phyloP scores from a whole-genome alignment of 37 sponge, comb jelly and placozoan species.

The Corticium candelabrum region DNA sequence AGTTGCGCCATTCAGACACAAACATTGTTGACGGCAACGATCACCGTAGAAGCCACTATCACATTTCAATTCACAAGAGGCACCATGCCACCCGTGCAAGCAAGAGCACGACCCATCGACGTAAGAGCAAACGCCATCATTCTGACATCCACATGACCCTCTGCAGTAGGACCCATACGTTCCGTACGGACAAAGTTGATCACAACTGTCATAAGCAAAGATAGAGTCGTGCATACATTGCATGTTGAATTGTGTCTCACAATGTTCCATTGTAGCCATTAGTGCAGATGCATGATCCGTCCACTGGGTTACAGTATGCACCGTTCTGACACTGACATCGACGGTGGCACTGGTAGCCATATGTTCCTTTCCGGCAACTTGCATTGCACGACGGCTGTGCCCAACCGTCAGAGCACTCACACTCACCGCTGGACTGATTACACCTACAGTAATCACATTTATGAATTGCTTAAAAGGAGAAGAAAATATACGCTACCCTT shows the following conservation, averaged over 20 bases:
- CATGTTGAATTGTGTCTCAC: background rate
- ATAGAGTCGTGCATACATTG: too few species aligned
- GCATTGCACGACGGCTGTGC: background rate
- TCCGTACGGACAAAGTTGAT: background rate
- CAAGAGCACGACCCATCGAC: background rate
- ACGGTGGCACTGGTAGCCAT: too few species aligned
- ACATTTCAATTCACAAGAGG: too few species aligned
- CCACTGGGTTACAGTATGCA: background rate
- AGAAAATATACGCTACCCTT: too few species aligned
- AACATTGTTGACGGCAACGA: too few species aligned
- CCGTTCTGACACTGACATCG: background rate
- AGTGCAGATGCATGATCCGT: background rate
- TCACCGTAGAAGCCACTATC: too few species aligned
- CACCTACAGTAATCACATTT: too few species aligned
- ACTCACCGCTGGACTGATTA: too few species aligned
- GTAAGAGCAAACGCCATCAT: background rate
- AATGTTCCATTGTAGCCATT: background rate
- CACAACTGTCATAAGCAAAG: too few species aligned
- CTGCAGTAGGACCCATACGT: background rate
- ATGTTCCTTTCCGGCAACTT: too few species aligned
- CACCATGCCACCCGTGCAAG: background rate
- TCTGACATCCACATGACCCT: background rate
- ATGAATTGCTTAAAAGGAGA: too few species aligned
- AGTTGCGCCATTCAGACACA: too few species aligned
- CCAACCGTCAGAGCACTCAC: background rate